Percentiles rank a stretch among this genome's conserved stretches.
Evolutionary conservation across 2,888 invertebrate genomes (phyloP).

Genomic region (Apotomis turbidana): DNA sequence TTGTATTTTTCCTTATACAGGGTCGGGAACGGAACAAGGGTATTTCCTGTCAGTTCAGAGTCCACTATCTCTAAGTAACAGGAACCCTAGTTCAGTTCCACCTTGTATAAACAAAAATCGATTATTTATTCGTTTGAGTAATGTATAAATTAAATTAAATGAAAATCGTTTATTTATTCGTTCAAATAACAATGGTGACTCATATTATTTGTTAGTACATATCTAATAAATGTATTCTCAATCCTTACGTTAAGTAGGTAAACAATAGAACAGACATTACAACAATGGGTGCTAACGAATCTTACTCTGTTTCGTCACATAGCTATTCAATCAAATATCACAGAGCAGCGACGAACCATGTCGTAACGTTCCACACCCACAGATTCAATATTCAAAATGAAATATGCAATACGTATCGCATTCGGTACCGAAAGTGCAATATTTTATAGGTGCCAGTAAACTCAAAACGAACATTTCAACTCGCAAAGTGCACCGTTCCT

Average conservation of each 20-base stretch:
- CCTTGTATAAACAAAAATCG: no score
- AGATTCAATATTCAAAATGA: conserved; percentile 70
- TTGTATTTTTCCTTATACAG: no score
- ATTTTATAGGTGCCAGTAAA: conserved; percentile 54
- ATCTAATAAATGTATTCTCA: neutral
- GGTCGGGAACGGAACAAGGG: no score
- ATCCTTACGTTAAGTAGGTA: neutral
- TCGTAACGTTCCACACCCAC: conserved; percentile 45
- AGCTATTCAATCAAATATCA: conserved; percentile 42
- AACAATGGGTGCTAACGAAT: conserved; percentile 24
- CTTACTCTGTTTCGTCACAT: conserved; percentile 42
- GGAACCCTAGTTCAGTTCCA: no score
- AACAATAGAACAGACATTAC: neutral
- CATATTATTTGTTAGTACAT: no score
- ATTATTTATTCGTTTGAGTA: no score
- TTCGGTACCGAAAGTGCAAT: conserved; percentile 60
- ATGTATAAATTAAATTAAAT: no score
- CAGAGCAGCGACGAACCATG: conserved; percentile 46
- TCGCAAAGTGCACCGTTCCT: conserved; percentile 35
- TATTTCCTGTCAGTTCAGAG: no score
- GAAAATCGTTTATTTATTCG: no score
- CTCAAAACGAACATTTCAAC: conserved; percentile 45
- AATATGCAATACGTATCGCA: conserved; percentile 69
- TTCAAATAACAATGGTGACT: no score
- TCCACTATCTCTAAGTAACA: no score